phyloP scores from a whole-genome alignment of 2,797 vertebrate genomes.

The Dicrostonyx torquatus region DNA sequence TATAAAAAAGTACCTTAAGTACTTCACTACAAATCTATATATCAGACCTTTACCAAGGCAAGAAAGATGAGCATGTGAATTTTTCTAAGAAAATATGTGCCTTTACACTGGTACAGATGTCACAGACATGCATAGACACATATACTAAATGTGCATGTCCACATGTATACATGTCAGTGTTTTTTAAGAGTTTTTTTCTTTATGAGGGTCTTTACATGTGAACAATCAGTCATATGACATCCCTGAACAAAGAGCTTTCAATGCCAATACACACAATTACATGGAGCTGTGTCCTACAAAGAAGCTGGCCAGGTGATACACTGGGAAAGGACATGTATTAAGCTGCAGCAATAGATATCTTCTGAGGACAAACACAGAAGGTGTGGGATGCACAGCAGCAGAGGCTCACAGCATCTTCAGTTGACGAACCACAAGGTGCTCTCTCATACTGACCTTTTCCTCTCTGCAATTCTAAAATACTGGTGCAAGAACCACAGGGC shows the following conservation, averaged over 20 bases:
- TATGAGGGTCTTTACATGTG: not conserved
- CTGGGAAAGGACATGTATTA: not conserved
- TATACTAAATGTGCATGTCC: not conserved
- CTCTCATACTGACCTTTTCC: not conserved
- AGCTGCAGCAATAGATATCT: not conserved
- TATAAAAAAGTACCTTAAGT: not conserved
- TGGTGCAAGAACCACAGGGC: not conserved
- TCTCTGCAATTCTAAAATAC: constrained; percentile 33
- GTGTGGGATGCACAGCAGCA: not conserved
- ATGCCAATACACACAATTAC: not conserved
- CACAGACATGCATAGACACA: not conserved
- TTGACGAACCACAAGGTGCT: constrained; percentile 13
- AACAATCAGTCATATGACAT: not conserved
- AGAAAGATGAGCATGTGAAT: not conserved
- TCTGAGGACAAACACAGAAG: not conserved
- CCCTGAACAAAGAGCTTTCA: constrained; percentile 54
- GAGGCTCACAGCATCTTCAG: not conserved
- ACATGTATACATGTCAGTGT: not conserved
- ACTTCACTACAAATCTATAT: constrained; percentile 37
- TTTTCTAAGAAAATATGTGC: constrained; percentile 48
- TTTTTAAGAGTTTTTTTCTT: constrained; percentile 45
- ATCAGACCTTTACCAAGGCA: constrained; percentile 22
- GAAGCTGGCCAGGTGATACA: not conserved
- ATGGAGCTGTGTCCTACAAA: not conserved
- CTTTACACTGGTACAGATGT: constrained; percentile 44